Evolutionary conservation across 2,113 vertebrate species (phyloP), one percentile per base, ranked within the genome.

Genomic region (Pterocles gutturalis): DNA sequence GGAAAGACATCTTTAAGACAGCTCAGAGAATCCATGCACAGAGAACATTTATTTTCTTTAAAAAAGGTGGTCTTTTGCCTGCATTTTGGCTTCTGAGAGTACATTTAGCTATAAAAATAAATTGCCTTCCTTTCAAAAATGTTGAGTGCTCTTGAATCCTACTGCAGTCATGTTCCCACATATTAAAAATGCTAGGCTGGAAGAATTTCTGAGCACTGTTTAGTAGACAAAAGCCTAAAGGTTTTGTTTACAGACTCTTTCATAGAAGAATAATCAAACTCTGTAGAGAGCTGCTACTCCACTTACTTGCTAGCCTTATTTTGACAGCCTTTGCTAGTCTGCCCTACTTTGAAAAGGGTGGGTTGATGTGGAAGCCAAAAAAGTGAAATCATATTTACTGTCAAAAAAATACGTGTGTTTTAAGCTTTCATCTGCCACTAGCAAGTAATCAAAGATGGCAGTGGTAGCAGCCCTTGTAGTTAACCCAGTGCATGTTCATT

Each of bases 161-260:
- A 31, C 49, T 81, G 29, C 70, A 85, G 83, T 93, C n/a, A 25
- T 94, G 87, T 91, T 92, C 87, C 86, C 95, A 92, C 87, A 72
- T 95, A 89, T 93, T 91, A 89, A 95, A 97, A 97, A 76, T 73
- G 77, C 89, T 87, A 72, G 77, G 36, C 91, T 96, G 73, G 73
- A 95, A 91, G 90, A 94, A 87, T 96, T 94, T 91, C 94, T 95
- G 87, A 95, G 81, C 54, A 70, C 86, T 92, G 46, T 95, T 95
- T 88, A 83, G 89, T 66, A 97, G 94, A 96, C 94, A 95, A 95
- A 97, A 96, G 81, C 80, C 80, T 93, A 92, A 94, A 96, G 97
- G 92, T 96, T 97, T 96, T 97, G 93, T 94, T 96, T 97, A 94
- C 89, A 92, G 93, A 87, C 82, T 82, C 34, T 83, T 88, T 73